phyloP scores from a whole-genome alignment of 1,140 invertebrate genomes.

The Brachionus calyciflorus region DNA sequence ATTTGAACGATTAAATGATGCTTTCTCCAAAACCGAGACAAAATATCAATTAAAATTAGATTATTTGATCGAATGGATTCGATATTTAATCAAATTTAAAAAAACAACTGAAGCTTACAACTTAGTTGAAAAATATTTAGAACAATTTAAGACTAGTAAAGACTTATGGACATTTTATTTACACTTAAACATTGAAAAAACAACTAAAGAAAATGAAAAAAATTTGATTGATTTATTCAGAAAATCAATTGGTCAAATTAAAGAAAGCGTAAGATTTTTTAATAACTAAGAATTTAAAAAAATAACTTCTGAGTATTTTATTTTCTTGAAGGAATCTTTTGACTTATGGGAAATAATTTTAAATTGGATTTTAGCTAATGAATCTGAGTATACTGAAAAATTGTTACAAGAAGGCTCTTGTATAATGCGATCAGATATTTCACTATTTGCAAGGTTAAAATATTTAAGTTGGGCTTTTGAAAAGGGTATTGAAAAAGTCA shows the following conservation, averaged over 20 bases:
- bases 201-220: background rate
- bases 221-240: background rate
- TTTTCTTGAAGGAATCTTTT: background rate
- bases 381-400: slow-evolving; percentile 16
- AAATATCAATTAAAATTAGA: background rate
- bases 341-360: slow-evolving; percentile 10
- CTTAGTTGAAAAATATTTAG: background rate
- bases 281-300: no score
- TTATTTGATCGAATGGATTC: slow-evolving; percentile 33
- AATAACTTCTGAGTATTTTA: background rate
- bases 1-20: slow-evolving; percentile 37
- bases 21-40: background rate
- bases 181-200: background rate
- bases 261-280: background rate
- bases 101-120: background rate
- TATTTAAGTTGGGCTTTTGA: slow-evolving; percentile 1
- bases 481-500: background rate
- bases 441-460: background rate
- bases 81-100: slow-evolving; percentile 21
- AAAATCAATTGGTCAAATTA: background rate
- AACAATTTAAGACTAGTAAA: background rate
- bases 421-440: slow-evolving; percentile 9
- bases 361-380: background rate
- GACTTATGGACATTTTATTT: slow-evolving; percentile 42
- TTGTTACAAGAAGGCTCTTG: slow-evolving; percentile 22